Base-by-base conservation (phyloP, 2,888 invertebrate genomes). In the Carterocephalus palaemon region DNA sequence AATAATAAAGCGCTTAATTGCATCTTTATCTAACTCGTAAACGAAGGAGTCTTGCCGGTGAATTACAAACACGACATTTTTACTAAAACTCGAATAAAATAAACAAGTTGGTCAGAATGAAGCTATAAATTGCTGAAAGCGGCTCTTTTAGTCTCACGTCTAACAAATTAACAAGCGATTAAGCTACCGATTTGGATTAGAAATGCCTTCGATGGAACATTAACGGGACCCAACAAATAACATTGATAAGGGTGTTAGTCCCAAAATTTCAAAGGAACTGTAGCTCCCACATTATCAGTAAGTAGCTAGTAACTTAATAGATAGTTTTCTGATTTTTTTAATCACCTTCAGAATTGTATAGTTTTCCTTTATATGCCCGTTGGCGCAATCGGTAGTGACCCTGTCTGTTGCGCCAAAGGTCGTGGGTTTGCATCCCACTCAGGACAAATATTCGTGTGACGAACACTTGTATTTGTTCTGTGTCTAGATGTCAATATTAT, bases 91-190 rank as follows among this genome's bases (percentile, higher is more conserved):
- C 59, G 60, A 64, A 66, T 68, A 62, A 72, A 75, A 76, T 69
- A 71, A 73, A 76, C 74, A 72, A 62, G 70, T 69, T 67, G 70
- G 71, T 66, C 61, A 64, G 72, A 69, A 85, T 85, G 71, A 83
- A 86, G 85, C 74, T 64, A 85, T 86, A 85, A 86, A 86, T 85
- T 73, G 59, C 62, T 50, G 48, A 52, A 57, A 65, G 81, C 84
- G 85, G 85, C 75, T 62, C 81, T 76, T 80, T 82, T 77, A 65
- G 69, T 66, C 67, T 70, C 68, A 62, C 63, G 67, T 76, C 66
- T 81, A 83, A 86, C 86, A 86, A 86, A 85, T 86, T 85, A 85
- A 85, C 82, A 67, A 73, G 48, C 76, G 78, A 85, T 85, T 84
- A 82, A 75, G 85, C 86, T 86, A 84, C 86, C 67, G 85, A 83